Base-by-base conservation (phyloP, 2,113 vertebrate genomes). In the Puffinus mauretanicus region DNA sequence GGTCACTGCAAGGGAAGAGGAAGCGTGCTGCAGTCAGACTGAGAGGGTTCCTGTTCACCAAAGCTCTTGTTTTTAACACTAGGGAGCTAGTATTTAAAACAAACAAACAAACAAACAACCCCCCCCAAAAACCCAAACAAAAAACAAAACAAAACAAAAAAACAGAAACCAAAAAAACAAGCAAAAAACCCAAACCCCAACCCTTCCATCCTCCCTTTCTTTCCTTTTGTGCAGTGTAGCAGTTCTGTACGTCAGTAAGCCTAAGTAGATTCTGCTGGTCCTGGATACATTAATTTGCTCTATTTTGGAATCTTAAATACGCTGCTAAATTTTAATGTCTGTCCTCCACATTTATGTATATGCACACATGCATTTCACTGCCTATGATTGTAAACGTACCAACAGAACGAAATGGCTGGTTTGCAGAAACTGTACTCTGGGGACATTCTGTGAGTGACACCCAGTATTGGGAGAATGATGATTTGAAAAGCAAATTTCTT, bases 261-360 rank as follows among this genome's bases (percentile, higher is more conserved):
- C 30, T 27, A 30, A 90, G 46, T 8, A 73, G 40, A 29, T 85
- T 83, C 47, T 64, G 18, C 24, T 82, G 17, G 25, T 78, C 29
- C 29, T 81, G 38, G 4, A 8, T 58, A 55, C 5, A 0, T 67
- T n/a, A 13, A 55, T 21, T 20, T 52, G 36, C 19, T 90, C 11
- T 52, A 3, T 4, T 84, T 91, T 82, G 30, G 18, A 42, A 44
- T 85, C 27, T 57, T n/a, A 71, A 55, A 71, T n/a, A 38, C 0
- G 1, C 25, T 60, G 46, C 46, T 78, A 32, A 77, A 66, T 80
- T 88, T 78, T 92, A 10, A 60, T 75, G 27, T 57, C 2, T 0
- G 36, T 51, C 29, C 10, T 73, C n/a, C 8, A 6, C 13, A 6
- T 15, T 6, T 77, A 21, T 70, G 52, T 20, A 4, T 1, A 0